Conservation (phyloP, 2,888 invertebrate species). For the Oligia latruncula region DNA sequence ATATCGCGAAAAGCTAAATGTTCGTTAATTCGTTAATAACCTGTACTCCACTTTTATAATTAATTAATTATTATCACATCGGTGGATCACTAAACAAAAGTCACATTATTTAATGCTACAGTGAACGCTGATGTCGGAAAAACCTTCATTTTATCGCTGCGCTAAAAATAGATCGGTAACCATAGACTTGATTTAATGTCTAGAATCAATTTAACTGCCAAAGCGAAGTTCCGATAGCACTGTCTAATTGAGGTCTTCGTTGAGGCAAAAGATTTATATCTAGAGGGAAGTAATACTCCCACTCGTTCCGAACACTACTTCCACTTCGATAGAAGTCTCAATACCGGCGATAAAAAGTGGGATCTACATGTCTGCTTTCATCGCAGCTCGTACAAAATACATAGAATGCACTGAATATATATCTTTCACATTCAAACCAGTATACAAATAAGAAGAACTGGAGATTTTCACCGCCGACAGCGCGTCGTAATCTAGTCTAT, state of each 20-base stretch:
- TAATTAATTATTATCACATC: constrained; percentile 9
- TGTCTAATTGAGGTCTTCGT: constrained; percentile 45
- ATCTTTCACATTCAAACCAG: constrained; percentile 36
- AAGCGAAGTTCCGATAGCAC: constrained; percentile 28
- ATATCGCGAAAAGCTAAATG: constrained; percentile 25
- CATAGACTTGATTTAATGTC: constrained; percentile 19
- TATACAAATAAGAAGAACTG: constrained; percentile 41
- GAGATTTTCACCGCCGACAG: constrained; percentile 35
- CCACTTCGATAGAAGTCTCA: constrained; percentile 24
- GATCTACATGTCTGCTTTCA: constrained; percentile 27
- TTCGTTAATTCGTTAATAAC: not conserved
- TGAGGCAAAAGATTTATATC: constrained; percentile 24
- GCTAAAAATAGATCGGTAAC: constrained; percentile 16
- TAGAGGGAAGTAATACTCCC: not conserved
- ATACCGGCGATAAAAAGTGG: constrained; percentile 30
- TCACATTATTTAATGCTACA: not conserved
- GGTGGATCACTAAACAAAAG: not conserved
- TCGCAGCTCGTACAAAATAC: constrained; percentile 19
- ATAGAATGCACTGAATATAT: constrained; percentile 40
- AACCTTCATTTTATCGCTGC: constrained; percentile 1
- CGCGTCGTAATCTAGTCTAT: constrained; percentile 33
- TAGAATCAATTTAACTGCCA: constrained; percentile 32
- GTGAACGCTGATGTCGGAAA: not conserved
- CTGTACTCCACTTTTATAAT: constrained; percentile 14
- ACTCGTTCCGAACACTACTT: constrained; percentile 6